phyloP scores from a whole-genome alignment of 2,888 invertebrate species.

The Dryadula phaetusa region DNA sequence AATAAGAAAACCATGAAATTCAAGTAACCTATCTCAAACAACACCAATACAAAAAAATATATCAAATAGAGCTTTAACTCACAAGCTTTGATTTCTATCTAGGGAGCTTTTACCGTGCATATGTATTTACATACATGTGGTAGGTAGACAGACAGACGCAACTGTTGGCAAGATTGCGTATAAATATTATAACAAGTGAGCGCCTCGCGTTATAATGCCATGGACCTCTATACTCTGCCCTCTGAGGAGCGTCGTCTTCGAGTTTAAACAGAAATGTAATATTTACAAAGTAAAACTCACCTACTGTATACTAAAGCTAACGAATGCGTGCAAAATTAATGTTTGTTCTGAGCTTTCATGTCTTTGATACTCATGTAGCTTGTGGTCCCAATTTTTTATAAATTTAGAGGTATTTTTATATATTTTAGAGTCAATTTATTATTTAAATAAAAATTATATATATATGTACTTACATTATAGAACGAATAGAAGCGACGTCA shows the following conservation, averaged over 20 bases:
- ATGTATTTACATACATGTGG: neutral
- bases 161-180: slow-evolving; percentile 1
- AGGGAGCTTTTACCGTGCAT: neutral
- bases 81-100: neutral
- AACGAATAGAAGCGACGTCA: too few relatives aligned
- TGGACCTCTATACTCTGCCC: neutral
- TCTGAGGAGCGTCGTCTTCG: slow-evolving; percentile 6
- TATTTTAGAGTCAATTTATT: too few relatives aligned
- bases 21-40: too few relatives aligned
- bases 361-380: too few relatives aligned
- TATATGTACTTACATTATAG: neutral
- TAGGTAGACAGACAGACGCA: neutral
- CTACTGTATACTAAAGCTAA: slow-evolving; percentile 1
- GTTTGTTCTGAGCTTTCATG: neutral
- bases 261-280: slow-evolving; percentile 7
- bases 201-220: slow-evolving; percentile 18
- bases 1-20: too few relatives aligned
- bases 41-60: too few relatives aligned
- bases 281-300: slow-evolving; percentile 17
- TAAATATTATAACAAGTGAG: slow-evolving; percentile 2
- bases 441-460: neutral
- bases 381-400: too few relatives aligned
- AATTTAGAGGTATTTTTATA: too few relatives aligned
- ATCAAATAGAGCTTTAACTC: too few relatives aligned
- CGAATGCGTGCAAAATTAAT: slow-evolving; percentile 4